Percentiles rank a stretch among this genome's conserved stretches.
phyloP scores from a whole-genome alignment of 2,797 vertebrate species.

The Phoeniculus purpureus region DNA sequence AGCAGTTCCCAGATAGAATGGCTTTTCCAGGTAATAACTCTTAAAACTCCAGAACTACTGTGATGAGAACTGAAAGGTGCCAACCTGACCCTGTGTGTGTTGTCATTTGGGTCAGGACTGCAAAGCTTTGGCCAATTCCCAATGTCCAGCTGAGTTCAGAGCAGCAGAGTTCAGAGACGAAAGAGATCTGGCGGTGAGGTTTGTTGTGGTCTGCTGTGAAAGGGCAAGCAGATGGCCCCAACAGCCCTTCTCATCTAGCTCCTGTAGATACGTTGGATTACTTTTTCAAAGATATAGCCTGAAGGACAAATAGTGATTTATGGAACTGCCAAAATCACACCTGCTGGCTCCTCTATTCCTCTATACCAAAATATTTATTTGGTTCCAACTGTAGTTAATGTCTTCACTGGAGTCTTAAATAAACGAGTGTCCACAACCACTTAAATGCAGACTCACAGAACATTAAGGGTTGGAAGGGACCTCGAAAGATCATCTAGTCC shows the following conservation, averaged over 20 bases:
- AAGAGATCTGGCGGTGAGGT: neutral
- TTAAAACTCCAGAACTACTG: neutral
- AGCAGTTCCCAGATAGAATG: neutral
- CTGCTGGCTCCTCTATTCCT: neutral
- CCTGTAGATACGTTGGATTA: neutral
- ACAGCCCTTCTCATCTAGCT: neutral
- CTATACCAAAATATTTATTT: neutral
- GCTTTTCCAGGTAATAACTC: neutral
- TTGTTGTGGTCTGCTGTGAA: neutral
- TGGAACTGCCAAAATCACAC: neutral
- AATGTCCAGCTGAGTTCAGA: fast-evolving
- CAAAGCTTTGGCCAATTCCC: neutral
- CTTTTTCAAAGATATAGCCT: neutral
- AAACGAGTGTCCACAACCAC: neutral
- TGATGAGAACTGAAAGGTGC: neutral
- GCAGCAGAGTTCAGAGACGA: neutral
- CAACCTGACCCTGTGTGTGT: fast-evolving
- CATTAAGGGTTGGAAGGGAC: no score
- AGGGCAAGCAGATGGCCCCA: neutral
- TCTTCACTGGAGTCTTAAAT: neutral
- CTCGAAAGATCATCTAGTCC: no score
- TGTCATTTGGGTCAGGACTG: neutral
- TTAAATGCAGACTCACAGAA: neutral
- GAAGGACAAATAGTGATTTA: neutral
- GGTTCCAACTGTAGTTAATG: neutral